phyloP scores from a whole-genome alignment of 2,797 vertebrate species.

The Saxicola maurus region DNA sequence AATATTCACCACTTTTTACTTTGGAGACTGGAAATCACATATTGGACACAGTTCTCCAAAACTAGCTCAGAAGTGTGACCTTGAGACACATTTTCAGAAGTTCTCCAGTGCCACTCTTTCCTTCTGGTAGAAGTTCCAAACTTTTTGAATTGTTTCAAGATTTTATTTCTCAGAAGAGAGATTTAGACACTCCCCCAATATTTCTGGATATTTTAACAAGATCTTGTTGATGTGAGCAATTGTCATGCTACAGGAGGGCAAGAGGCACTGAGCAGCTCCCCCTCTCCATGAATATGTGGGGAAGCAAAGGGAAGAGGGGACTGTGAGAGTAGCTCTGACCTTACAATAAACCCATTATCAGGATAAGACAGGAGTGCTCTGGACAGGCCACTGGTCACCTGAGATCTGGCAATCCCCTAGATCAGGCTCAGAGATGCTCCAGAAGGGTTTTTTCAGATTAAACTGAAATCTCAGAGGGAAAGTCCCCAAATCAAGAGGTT shows the following conservation, averaged over 20 bases:
- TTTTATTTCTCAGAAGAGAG: background rate
- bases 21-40: background rate
- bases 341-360: too few species aligned
- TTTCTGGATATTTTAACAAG: background rate
- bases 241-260: too few species aligned
- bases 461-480: background rate
- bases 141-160: background rate
- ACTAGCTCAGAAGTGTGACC: background rate
- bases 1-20: background rate
- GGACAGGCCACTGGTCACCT: too few species aligned
- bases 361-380: too few species aligned
- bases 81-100: background rate
- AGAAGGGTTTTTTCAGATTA: background rate
- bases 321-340: too few species aligned
- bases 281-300: too few species aligned
- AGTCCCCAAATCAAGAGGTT: fast-evolving
- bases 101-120: background rate
- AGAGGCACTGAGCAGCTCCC: too few species aligned
- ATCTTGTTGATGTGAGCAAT: too few species aligned
- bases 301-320: too few species aligned
- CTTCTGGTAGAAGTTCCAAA: background rate
- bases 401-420: too few species aligned
- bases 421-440: too few species aligned
- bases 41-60: background rate
- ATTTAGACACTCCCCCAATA: background rate